Percentiles rank a stretch among this genome's conserved stretches.
phyloP scores from a whole-genome alignment of 2,888 invertebrate genomes.

The Eueremaeus valkanovi region DNA sequence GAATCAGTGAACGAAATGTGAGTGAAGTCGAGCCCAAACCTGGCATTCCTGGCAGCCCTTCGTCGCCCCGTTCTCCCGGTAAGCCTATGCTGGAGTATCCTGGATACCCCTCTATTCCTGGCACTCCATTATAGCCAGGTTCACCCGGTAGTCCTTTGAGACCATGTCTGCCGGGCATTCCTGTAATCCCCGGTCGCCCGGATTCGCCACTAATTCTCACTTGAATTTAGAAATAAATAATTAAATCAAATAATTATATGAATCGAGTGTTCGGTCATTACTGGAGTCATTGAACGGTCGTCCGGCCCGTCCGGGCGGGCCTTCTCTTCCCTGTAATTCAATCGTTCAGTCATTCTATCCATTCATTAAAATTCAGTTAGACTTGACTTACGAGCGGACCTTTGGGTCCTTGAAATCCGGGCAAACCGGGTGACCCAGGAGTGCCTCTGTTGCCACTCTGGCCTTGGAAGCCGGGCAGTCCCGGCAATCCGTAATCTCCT shows the following conservation, averaged over 20 bases:
- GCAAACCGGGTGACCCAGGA: conserved; percentile 48
- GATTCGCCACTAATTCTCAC: conserved; percentile 58
- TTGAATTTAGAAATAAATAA: not conserved
- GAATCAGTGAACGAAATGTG: too few relatives aligned
- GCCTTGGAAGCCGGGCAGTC: conserved; percentile 47
- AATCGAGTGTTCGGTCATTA: not conserved
- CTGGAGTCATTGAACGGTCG: conserved; percentile 14
- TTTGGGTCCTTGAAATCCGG: conserved; percentile 51
- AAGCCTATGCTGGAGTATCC: conserved; percentile 26
- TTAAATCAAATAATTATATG: not conserved
- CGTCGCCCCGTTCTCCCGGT: conserved; percentile 40
- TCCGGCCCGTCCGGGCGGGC: conserved; percentile 52
- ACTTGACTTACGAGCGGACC: conserved; percentile 47
- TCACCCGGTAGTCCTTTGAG: not conserved
- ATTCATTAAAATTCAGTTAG: too few relatives aligned
- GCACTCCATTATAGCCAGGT: conserved; percentile 34
- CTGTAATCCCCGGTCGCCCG: conserved; percentile 54
- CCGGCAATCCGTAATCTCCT: conserved; percentile 61
- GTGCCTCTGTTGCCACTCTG: conserved; percentile 45
- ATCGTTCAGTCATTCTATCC: too few relatives aligned
- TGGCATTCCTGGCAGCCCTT: not conserved
- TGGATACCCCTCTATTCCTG: not conserved
- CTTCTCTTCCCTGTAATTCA: conserved; percentile 57
- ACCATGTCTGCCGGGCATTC: conserved; percentile 35
- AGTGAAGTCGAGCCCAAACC: not conserved